Conservation (phyloP, 1,140 invertebrate genomes). For the Temnothorax longispinosus region DNA sequence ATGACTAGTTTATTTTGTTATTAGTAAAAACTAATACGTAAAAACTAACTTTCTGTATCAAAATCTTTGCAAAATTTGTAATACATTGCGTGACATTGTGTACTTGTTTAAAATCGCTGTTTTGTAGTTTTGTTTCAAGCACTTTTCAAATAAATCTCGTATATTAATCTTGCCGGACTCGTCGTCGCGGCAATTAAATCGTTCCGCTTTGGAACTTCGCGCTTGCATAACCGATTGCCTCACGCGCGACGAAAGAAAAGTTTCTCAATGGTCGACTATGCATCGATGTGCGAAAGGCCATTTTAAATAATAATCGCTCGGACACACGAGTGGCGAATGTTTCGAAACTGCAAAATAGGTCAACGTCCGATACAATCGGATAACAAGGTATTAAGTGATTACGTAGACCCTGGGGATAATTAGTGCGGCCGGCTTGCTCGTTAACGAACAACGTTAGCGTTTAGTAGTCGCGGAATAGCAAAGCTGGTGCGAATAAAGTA, state of each 20-base stretch:
- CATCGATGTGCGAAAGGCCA: slow-evolving; percentile 44
- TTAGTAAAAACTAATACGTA: background rate
- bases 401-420: slow-evolving; percentile 67
- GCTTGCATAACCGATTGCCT: slow-evolving; percentile 57
- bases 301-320: slow-evolving; percentile 53
- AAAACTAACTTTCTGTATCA: background rate
- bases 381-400: slow-evolving; percentile 73
- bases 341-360: slow-evolving; percentile 70
- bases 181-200: slow-evolving; percentile 59
- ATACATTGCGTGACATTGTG: background rate
- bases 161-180: slow-evolving; percentile 48
- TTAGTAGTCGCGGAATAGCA: slow-evolving; percentile 38
- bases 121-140: slow-evolving; percentile 10
- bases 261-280: slow-evolving; percentile 50
- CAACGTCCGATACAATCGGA: slow-evolving; percentile 68
- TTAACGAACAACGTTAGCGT: slow-evolving; percentile 55
- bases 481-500: slow-evolving; percentile 36
- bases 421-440: slow-evolving; percentile 50
- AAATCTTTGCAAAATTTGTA: slow-evolving; percentile 4
- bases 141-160: slow-evolving; percentile 38
- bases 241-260: slow-evolving; percentile 47
- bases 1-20: background rate
- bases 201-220: slow-evolving; percentile 51
- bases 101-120: background rate
- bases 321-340: slow-evolving; percentile 38